A percentile compares a stretch with the other conserved stretches of the same genome.
These are phyloP conservation scores for Eugnorisma glareosa DNA, from an alignment of 2,888 invertebrate species.

Conservation along the genomic window DNA sequence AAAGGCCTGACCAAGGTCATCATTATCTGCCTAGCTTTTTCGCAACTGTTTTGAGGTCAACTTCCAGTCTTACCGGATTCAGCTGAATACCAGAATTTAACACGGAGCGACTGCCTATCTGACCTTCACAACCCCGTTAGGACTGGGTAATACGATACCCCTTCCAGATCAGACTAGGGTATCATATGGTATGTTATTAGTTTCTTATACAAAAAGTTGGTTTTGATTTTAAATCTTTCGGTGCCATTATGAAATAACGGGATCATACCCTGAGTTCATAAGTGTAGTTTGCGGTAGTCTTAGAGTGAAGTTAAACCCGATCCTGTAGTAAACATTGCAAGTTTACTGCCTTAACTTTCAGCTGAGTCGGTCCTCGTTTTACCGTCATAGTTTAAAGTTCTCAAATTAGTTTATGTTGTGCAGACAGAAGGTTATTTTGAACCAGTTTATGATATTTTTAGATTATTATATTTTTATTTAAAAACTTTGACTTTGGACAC, in stretches of 20 bases:
- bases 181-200: not conserved
- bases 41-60: not conserved
- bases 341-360: constrained; percentile 51
- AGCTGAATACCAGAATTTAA: not conserved
- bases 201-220: not conserved
- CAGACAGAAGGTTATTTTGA: constrained; percentile 29
- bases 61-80: not conserved
- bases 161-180: not conserved
- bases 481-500: not conserved
- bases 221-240: not conserved
- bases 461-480: not conserved
- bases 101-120: not conserved
- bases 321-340: constrained; percentile 40
- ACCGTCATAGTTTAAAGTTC: constrained; percentile 52
- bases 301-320: constrained; percentile 16
- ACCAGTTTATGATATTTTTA: constrained; percentile 20
- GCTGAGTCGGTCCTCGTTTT: constrained; percentile 19
- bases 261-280: not conserved
- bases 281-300: constrained; percentile 14
- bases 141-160: not conserved
- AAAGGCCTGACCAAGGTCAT: not conserved
- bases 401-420: constrained; percentile 47
- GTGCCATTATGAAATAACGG: not conserved
- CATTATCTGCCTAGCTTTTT: not conserved
- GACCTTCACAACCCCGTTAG: not conserved